These are phyloP conservation scores for Odontophorus gujanensis DNA, from an alignment of 2,113 vertebrate genomes.

Conservation along the genomic window DNA sequence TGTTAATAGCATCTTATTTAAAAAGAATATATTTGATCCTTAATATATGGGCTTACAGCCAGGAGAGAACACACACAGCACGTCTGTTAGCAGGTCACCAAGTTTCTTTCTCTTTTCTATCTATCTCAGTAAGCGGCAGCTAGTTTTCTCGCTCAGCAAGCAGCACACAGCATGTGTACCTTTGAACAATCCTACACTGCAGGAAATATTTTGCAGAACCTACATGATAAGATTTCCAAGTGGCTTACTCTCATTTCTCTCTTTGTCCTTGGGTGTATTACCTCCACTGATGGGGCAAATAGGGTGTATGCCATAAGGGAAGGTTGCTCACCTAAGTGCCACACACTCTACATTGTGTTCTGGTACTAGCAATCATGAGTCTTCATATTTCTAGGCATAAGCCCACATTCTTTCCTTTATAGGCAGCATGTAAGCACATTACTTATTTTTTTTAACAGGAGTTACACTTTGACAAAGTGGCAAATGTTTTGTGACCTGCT, in stretches of 20 bases:
- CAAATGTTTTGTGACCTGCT: background rate
- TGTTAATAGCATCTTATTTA: background rate
- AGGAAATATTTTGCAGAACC: conserved; percentile 77
- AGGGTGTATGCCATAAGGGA: background rate
- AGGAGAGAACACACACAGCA: conserved; percentile 16
- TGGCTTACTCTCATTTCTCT: conserved; percentile 69
- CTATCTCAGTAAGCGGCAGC: conserved; percentile 51
- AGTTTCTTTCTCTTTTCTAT: background rate
- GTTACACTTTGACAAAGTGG: background rate
- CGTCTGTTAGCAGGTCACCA: conserved; percentile 8
- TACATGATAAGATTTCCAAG: conserved; percentile 77
- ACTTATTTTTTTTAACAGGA: background rate
- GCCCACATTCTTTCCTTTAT: background rate
- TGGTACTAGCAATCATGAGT: background rate
- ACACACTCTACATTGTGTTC: background rate
- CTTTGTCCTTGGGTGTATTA: conserved; percentile 78
- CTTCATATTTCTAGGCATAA: background rate
- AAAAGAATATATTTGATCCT: background rate
- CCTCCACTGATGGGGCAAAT: conserved; percentile 57
- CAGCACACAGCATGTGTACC: conserved; percentile 67
- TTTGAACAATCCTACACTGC: conserved; percentile 74
- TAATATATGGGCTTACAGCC: background rate
- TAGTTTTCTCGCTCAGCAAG: conserved; percentile 65
- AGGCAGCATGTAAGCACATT: background rate
- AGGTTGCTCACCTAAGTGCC: background rate